Percentiles rank a stretch among this genome's conserved stretches.
Evolutionary conservation across 2,888 invertebrate species (phyloP).

Genomic region (Cotesia congregata): DNA sequence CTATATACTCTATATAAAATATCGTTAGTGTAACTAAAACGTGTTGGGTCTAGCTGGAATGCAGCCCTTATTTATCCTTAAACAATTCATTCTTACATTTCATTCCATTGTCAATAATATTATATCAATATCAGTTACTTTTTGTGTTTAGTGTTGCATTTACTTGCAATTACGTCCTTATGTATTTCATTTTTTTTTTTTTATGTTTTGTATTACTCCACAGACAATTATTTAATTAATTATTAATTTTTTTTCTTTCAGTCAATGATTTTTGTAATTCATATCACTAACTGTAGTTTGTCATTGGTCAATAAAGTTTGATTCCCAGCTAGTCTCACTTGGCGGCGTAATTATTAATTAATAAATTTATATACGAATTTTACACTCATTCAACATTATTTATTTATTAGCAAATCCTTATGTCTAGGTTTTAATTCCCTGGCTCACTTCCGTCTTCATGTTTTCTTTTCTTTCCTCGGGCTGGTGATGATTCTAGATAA

Average conservation of each 20-base stretch:
- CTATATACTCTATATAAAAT: constrained; percentile 71
- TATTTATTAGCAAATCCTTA: constrained; percentile 50
- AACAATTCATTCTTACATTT: constrained; percentile 47
- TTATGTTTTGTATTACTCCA: constrained; percentile 47
- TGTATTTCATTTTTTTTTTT: constrained; percentile 39
- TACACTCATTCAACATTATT: constrained; percentile 65
- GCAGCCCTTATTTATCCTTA: constrained; percentile 65
- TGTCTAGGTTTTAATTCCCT: constrained; percentile 62
- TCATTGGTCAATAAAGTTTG: constrained; percentile 66
- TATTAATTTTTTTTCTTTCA: constrained; percentile 43
- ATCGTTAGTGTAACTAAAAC: constrained; percentile 71
- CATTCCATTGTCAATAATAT: background rate
- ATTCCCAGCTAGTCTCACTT: constrained; percentile 56
- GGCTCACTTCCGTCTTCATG: constrained; percentile 75
- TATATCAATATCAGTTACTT: constrained; percentile 15
- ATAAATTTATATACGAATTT: constrained; percentile 66
- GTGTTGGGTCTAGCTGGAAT: constrained; percentile 69
- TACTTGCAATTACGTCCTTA: constrained; percentile 27
- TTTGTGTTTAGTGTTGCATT: constrained; percentile 43
- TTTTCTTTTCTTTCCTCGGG: constrained; percentile 81
- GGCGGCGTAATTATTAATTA: constrained; percentile 65
- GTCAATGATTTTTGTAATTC: constrained; percentile 63
- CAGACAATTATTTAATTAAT: constrained; percentile 51
- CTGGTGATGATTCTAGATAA: constrained; percentile 71
- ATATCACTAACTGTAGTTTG: constrained; percentile 65